Evolutionary conservation across 2,888 invertebrate species (phyloP), one percentile per base, ranked within the genome.

Genomic region (Pheosia tremula): DNA sequence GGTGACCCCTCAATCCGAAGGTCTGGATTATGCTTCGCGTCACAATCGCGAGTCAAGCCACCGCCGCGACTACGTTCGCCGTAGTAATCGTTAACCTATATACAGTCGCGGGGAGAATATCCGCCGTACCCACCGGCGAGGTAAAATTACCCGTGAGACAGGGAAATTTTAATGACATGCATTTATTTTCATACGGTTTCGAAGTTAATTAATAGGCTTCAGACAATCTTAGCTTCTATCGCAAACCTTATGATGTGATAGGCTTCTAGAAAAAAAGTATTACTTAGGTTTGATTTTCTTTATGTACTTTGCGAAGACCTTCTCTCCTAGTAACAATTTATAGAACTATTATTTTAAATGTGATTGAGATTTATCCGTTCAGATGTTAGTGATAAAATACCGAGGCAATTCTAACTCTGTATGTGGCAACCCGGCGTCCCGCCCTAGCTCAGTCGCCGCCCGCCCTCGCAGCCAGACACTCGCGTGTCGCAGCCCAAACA

Each of bases 41-140:
- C 62, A 69, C 66, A 65, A 59, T 66, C 70, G 71, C 75, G 78
- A 82, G 77, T 82, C 80, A 81, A 24, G 79, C 66, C 63, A 77
- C 71, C 77, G 75, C 77, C 83, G 81, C 75, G 67, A 65, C 76
- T 69, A 64, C 71, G 68, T 80, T 82, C 80, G 78, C 4, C 6
- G 81, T 78, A 81, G 83, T 88, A 89, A 90, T 90, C 90, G 90
- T 90, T 91, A 90, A 84, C 89, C 89, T 85, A 87, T 81, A 82
- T 86, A 75, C 75, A 68, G 70, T 68, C 57, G 64, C 67, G 67
- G 71, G 71, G 74, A 24, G 24, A 24, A 24, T 11, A 10, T 38
- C 8, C n/a, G 24, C 38, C 54, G 10, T 5, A 11, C 54, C 69
- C 66, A 60, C 49, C 8, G n/a, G 56, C 24, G n/a, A 41, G 5